Evolutionary conservation across 37 sponge, comb jelly and placozoan genomes (phyloP), one percentile per base, ranked within the genome.

Genomic region (Trichoplax adhaerens): DNA sequence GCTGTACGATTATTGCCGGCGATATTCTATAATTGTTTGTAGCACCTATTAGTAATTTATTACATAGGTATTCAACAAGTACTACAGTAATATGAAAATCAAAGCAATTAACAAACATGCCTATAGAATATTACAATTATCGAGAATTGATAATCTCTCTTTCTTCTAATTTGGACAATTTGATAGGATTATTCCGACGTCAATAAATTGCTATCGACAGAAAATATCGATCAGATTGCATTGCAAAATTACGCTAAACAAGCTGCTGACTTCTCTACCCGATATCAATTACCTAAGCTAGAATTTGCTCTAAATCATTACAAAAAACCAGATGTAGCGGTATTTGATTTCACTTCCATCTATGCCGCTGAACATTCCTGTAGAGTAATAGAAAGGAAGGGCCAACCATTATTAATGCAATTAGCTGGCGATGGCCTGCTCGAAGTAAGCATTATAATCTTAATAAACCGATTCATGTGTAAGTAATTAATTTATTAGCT

Each of bases 311-410:
- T 62, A 59, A 85, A 81, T 68, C 80, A 83, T 60, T 56, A 70
- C 50, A 92, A 90, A 5, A 78, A 78, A 57, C 81, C 78, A 2
- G 98, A 96, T 75, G 93, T 96, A 5, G 88, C 86, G 60, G 69
- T 96, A 12, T 96, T 96, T 80, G 98, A 96, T 83, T 96, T 91
- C 82, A 91, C 93, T 29, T 87, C 86, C 54, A 85, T 91, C 67
- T 87, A 83, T 67, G 86, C 86, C 50, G 89, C 98, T 0, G 89
- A 96, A 70, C 76, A 88, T 69, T 79, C 98, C 8, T 81, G 84
- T 48, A 53, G 77, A 55, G 85, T 88, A 56, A 55, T 86, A 53
- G 66, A 74, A 53, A 67, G 86, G 47, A 46, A 64, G n/a, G 87
- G 83, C 52, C 78, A 81, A 64, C 81, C 82, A 5, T 83, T 96